These are phyloP conservation scores for Menidia beryllina DNA, from an alignment of 2,113 vertebrate species.

Conservation along the genomic window DNA sequence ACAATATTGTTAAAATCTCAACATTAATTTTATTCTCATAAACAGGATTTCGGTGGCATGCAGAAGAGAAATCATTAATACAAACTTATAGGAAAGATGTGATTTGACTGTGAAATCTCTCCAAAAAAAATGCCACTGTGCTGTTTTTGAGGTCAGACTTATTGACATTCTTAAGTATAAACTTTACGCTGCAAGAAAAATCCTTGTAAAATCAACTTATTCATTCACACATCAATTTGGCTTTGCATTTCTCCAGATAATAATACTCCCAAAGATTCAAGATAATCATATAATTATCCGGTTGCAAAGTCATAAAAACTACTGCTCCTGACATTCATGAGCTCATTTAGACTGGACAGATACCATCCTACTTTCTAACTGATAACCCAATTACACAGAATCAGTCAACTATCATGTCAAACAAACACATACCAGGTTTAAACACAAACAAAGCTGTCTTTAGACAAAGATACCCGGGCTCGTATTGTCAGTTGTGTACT, in stretches of 20 bases:
- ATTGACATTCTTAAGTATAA: slow-evolving; percentile 12
- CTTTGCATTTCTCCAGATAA: slow-evolving; percentile 23
- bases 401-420: slow-evolving; percentile 13
- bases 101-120: background rate
- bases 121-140: background rate
- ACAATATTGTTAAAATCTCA: slow-evolving; percentile 21
- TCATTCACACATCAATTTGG: slow-evolving; percentile 17
- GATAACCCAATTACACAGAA: slow-evolving; percentile 34
- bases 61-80: background rate
- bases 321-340: slow-evolving; percentile 15
- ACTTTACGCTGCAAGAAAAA: slow-evolving; percentile 18
- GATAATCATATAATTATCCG: slow-evolving; percentile 31
- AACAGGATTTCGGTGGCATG: background rate
- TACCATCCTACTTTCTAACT: slow-evolving; percentile 21
- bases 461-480: background rate
- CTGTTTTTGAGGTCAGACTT: slow-evolving; percentile 23
- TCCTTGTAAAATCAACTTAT: slow-evolving; percentile 25
- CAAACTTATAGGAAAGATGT: slow-evolving; percentile 9
- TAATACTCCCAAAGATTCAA: slow-evolving; percentile 20
- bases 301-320: slow-evolving; percentile 6
- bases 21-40: background rate
- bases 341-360: slow-evolving; percentile 19
- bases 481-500: slow-evolving; percentile 11
- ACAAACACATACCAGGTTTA: too few relatives aligned
- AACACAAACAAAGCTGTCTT: slow-evolving; percentile 8